Conservation (phyloP, 2,888 invertebrate genomes). For the Parnassius glacialis region DNA sequence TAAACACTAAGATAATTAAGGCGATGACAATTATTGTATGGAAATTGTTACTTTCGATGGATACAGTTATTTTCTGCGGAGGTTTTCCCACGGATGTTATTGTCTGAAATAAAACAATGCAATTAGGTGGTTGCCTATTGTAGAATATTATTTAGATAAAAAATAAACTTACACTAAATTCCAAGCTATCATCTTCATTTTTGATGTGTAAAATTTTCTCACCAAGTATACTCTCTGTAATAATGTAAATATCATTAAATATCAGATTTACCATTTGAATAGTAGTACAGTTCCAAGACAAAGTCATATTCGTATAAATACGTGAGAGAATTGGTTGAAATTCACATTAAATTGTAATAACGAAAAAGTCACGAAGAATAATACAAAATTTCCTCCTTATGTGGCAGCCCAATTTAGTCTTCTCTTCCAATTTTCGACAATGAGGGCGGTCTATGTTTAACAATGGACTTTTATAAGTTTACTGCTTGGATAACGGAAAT, state of each 20-base stretch:
- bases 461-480: too few species aligned
- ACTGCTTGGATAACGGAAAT: too few species aligned
- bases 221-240: constrained; percentile 60
- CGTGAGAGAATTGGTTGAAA: too few species aligned
- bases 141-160: not conserved
- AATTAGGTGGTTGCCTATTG: not conserved
- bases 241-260: not conserved
- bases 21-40: constrained; percentile 45
- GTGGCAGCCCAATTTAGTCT: too few species aligned
- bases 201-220: constrained; percentile 61
- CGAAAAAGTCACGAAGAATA: too few species aligned
- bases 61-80: constrained; percentile 47
- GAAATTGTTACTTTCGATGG: constrained; percentile 39
- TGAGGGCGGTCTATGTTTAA: too few species aligned
- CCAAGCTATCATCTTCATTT: constrained; percentile 55
- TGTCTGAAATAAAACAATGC: constrained; percentile 49
- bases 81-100: constrained; percentile 49
- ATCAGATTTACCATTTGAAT: too few species aligned
- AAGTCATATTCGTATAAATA: too few species aligned
- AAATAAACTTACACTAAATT: constrained; percentile 54
- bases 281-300: not conserved
- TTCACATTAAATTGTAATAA: too few species aligned
- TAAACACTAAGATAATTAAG: constrained; percentile 46
- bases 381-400: too few species aligned
- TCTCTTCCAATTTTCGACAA: too few species aligned